Conservation (phyloP, 2,888 invertebrate species). For the Onthophagus sagittarius region DNA sequence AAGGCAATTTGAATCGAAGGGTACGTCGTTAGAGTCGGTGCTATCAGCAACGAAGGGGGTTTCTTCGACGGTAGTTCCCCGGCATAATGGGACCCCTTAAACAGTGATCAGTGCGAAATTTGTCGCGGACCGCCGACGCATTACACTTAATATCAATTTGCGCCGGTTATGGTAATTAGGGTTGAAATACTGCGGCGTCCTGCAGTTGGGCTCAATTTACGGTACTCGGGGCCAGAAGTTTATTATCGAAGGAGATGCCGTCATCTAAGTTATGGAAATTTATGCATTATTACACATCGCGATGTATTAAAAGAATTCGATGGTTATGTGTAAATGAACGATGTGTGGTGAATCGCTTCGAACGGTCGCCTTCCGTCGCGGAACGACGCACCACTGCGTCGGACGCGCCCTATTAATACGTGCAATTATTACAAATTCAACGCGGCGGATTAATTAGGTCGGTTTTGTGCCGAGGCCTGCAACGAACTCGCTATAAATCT, state of each 20-base stretch:
- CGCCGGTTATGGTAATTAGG: conserved; percentile 9
- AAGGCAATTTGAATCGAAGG: background rate
- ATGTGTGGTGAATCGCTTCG: background rate
- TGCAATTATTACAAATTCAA: conserved; percentile 22
- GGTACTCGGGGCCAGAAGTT: background rate
- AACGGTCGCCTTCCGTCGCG: background rate
- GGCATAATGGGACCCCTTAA: background rate
- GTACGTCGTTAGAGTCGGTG: background rate
- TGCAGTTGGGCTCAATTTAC: conserved; percentile 10
- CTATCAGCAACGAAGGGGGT: background rate
- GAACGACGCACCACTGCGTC: background rate
- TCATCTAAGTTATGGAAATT: conserved; percentile 9
- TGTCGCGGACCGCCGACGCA: background rate
- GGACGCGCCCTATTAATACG: conserved; percentile 16
- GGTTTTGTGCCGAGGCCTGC: conserved; percentile 33
- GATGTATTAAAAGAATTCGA: too few relatives aligned
- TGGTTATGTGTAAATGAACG: too few relatives aligned
- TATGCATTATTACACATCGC: background rate
- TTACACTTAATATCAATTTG: conserved; percentile 14
- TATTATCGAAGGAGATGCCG: conserved; percentile 5
- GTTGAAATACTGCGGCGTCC: conserved; percentile 10
- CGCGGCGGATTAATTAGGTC: conserved; percentile 27
- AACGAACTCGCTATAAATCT: conserved; percentile 46
- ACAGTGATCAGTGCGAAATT: conserved; percentile 7
- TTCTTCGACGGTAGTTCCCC: background rate